Conservation (phyloP, 2,888 invertebrate species). For the Drosophila pseudotakahashii region DNA sequence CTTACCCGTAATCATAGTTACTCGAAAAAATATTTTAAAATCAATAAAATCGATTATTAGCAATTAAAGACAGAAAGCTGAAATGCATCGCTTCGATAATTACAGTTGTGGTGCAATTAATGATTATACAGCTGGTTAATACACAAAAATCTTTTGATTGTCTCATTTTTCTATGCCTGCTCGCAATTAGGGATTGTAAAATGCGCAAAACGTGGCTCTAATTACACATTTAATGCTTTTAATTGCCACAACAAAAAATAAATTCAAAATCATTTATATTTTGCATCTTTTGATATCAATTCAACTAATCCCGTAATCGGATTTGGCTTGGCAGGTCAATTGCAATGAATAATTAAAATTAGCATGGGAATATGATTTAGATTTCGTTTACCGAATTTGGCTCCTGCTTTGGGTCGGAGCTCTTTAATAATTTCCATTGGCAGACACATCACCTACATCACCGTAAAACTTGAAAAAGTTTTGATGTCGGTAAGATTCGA, state of each 20-base stretch:
- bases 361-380: background rate
- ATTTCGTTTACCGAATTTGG: background rate
- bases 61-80: slow-evolving; percentile 13
- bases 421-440: slow-evolving; percentile 25
- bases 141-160: slow-evolving; percentile 16
- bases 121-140: slow-evolving; percentile 10
- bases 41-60: background rate
- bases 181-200: slow-evolving; percentile 4
- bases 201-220: slow-evolving; percentile 5
- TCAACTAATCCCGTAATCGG: slow-evolving; percentile 32
- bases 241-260: slow-evolving; percentile 14
- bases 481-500: slow-evolving; percentile 38
- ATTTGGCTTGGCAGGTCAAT: slow-evolving; percentile 31
- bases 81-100: slow-evolving; percentile 4
- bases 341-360: slow-evolving; percentile 24
- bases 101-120: slow-evolving; percentile 3
- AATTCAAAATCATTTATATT: slow-evolving; percentile 8
- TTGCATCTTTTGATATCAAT: slow-evolving; percentile 15
- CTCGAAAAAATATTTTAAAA: no score
- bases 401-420: background rate
- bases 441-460: slow-evolving; percentile 27
- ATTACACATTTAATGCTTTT: slow-evolving; percentile 27
- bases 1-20: no score
- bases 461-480: slow-evolving; percentile 51
- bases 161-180: slow-evolving; percentile 9